These are phyloP conservation scores for Hozukius guyotensis DNA, from an alignment of 2,797 vertebrate species.

Conservation along the genomic window DNA sequence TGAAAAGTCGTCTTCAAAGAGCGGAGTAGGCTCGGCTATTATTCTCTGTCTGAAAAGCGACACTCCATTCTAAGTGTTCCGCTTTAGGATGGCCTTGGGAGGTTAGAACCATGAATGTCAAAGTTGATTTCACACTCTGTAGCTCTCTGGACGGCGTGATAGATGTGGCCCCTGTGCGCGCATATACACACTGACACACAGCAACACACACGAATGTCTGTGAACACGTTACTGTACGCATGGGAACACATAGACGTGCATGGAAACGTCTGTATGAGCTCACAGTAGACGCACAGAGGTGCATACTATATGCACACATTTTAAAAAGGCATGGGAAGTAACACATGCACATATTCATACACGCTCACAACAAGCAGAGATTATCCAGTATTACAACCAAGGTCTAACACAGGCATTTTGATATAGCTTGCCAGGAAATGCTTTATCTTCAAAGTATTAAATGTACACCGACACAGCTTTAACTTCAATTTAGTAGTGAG, in stretches of 20 bases:
- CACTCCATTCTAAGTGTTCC: constrained; percentile 67
- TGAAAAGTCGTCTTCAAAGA: constrained; percentile 74
- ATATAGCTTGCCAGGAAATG: neutral
- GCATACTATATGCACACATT: neutral
- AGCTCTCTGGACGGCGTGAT: constrained; percentile 60
- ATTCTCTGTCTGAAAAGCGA: constrained; percentile 75
- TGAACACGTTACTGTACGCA: neutral
- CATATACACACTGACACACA: neutral
- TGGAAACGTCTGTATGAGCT: neutral
- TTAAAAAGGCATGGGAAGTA: neutral
- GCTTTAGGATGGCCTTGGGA: constrained; percentile 74
- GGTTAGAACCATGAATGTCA: constrained; percentile 77
- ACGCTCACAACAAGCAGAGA: constrained; percentile 9
- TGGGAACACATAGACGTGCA: constrained; percentile 7
- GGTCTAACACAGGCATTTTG: constrained; percentile 22
- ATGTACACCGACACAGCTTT: neutral
- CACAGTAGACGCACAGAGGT: neutral
- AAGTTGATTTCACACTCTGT: constrained; percentile 79
- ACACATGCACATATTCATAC: neutral
- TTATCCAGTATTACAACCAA: constrained; percentile 27
- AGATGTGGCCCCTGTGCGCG: constrained; percentile 47
- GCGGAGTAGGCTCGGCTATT: constrained; percentile 57
- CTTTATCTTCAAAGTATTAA: neutral
- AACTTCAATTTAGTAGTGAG: neutral
- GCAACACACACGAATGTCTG: neutral